These are phyloP conservation scores for Vannuccia rotundouncinata DNA, from an alignment of 2,888 invertebrate species.

Conservation along the genomic window DNA sequence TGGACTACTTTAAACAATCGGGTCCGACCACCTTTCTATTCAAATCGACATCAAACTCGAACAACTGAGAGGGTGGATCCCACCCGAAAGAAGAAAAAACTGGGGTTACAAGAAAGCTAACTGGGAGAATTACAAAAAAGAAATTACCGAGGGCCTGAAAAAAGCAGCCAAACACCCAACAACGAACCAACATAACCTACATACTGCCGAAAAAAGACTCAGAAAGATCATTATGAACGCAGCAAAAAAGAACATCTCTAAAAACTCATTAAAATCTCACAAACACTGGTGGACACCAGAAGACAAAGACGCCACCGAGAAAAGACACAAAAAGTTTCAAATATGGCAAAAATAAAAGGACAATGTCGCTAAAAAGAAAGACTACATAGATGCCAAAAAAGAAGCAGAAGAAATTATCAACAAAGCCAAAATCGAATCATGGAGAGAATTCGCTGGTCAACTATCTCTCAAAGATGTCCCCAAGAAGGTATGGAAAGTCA, in stretches of 20 bases:
- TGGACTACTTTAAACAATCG: background rate
- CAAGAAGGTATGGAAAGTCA: conserved; percentile 5
- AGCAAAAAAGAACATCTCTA: background rate
- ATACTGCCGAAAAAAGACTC: background rate
- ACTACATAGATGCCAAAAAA: conserved; percentile 1
- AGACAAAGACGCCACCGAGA: background rate
- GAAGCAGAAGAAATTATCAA: conserved; percentile 2
- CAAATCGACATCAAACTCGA: conserved; percentile 8
- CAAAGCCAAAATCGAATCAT: conserved; percentile 6
- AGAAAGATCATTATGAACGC: background rate
- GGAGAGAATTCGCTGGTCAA: conserved; percentile 2
- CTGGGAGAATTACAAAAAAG: background rate
- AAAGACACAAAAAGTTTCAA: conserved; percentile 14
- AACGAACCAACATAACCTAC: background rate
- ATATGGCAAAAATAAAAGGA: conserved; percentile 4
- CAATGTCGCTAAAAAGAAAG: background rate
- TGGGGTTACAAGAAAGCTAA: conserved; percentile 1
- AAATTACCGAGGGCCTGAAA: background rate
- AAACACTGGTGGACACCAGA: conserved; percentile 1
- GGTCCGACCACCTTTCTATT: background rate
- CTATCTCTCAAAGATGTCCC: background rate
- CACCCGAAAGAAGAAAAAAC: conserved; percentile 9
- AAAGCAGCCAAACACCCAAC: background rate
- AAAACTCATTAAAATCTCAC: background rate
- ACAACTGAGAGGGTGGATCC: background rate